Base-by-base conservation (phyloP, 2,113 vertebrate genomes). In the Rhynchomys soricoides region DNA sequence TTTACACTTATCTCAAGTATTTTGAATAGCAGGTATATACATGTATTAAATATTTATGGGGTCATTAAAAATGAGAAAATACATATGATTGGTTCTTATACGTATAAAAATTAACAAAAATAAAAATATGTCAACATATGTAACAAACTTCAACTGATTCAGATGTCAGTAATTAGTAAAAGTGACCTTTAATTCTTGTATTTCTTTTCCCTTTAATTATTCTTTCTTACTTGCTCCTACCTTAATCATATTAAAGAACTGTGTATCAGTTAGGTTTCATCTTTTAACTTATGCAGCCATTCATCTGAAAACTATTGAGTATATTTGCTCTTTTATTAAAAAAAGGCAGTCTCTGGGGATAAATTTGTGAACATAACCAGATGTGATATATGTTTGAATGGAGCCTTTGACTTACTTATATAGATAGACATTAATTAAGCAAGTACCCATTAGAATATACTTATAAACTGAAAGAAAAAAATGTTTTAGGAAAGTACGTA, bases 341-440 rank as follows among this genome's bases (percentile, higher is more conserved):
- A 82, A 26, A 74, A 59, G 19, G 12, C 82, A 59, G 4, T 15
- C 1, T 64, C 74, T 66, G 26, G 34, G 19, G 29, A 95, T 94
- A 92, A 90, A 95, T 77, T 64, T 90, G 24, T 92, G 21, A 95
- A 74, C 1, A 95, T 74, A 95, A 95, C 1, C 31, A 79, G 73
- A 88, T 70, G 43, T 75, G n/a, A 40, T 50, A 62, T 21, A 55
- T 10, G 29, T 89, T 90, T 15, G 71, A 92, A 82, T 66, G 29
- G 37, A 93, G 40, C 2, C 7, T 94, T 87, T 74, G 77, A n/a
- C 31, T 34, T 94, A 86, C 6, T 86, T 75, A 90, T 31, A 57
- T n/a, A 86, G 91, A 86, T 5, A 92, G 34, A n/a, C 31, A 90
- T 40, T 92, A 96, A 45, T 91, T 48, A 95, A 79, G 64, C 50